phyloP scores from a whole-genome alignment of 2,113 vertebrate genomes.

The human region GRCh38 chr14:73123001-73123500 shows the following conservation, averaged over 20 bases:
- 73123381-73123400: background rate
- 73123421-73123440: background rate
- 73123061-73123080: background rate
- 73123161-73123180: conserved; percentile 9
- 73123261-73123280: background rate
- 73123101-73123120: background rate
- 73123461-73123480: conserved; percentile 15
- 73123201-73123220: background rate
- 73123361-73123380: background rate
- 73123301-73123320: background rate
- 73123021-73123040: background rate
- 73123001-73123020: background rate
- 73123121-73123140: background rate
- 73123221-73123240: background rate
- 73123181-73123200: background rate
- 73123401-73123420: conserved; percentile 7
- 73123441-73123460: background rate
- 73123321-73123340: background rate
- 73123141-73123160: background rate
- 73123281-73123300: background rate
- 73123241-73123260: background rate
- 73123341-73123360: background rate
- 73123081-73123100: background rate
- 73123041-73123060: background rate
- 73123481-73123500: background rate